phyloP scores from a whole-genome alignment of 2,113 vertebrate genomes.

The Redunca redunca region DNA sequence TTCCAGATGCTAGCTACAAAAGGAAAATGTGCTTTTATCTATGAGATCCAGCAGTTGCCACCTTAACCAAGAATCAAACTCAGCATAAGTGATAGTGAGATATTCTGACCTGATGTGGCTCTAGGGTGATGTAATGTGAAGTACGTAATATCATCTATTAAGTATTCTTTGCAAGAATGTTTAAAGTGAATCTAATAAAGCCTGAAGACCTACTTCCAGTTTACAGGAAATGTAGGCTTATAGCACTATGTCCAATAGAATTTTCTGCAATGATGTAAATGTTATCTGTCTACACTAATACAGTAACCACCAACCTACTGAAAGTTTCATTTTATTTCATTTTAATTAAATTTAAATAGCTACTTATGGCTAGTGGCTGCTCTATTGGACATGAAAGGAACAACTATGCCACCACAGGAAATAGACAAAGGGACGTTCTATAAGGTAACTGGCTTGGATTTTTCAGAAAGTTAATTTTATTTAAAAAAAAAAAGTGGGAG shows the following conservation, averaged over 20 bases:
- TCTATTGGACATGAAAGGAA: background rate
- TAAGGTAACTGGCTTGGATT: background rate
- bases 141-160: conserved; percentile 6
- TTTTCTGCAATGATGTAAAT: background rate
- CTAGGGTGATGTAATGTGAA: conserved; percentile 19
- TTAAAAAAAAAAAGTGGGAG: background rate
- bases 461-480: background rate
- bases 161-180: background rate
- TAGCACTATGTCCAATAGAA: background rate
- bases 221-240: background rate
- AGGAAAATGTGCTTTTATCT: background rate
- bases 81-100: conserved; percentile 5
- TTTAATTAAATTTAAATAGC: background rate
- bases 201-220: background rate
- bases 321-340: background rate
- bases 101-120: background rate
- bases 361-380: background rate
- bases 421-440: background rate
- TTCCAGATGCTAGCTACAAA: conserved; percentile 25
- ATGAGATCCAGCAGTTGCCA: background rate
- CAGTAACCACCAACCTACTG: background rate
- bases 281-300: background rate
- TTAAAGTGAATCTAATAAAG: background rate
- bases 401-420: background rate
- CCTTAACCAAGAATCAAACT: conserved; percentile 5